Base-by-base conservation (phyloP, 1,140 invertebrate genomes). In the Lanistes nyassanus region DNA sequence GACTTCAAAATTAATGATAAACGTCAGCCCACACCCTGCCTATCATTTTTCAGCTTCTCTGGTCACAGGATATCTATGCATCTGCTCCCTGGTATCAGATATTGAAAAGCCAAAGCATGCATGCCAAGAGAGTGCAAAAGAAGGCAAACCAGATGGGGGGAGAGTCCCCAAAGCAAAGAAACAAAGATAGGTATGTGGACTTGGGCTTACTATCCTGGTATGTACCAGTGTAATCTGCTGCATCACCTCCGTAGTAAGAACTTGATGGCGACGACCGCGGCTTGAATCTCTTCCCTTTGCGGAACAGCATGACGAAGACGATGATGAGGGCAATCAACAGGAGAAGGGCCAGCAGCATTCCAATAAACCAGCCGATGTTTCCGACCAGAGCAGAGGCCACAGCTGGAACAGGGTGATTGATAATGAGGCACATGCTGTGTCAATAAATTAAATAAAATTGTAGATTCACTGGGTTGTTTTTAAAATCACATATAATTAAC, bases 351-450 rank as follows among this genome's bases (percentile, higher is more conserved):
- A 99, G 87, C 93, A 99, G 94, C 93, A 99, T 96, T 72, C 93
- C 95, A 86, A 98, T 96, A 87, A 98, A 97, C 97, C 97, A 98
- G 36, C 95, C 95, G 77, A 96, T 94, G 72, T 95, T 95, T 0
- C 95, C 95, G 72, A 96, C 93, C 87, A 92, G 55, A 34, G 81
- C 81, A 53, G 76, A 79, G 0, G 83, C 85, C 47, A 82, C 69
- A 36, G 82, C 84, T 84, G 79, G 23, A 82, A 78, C 13, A n/a
- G 42, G 37, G 72, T 1, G 3, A 60, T 60, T 0, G 26, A 58
- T 58, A 58, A 16, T 47, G 9, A 47, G 5, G 42, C 19, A 47
- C 42, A 47, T 16, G 5, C 19, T 42, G 31, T 65, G 47, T 29
- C 19, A 29, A 29, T 39, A 26, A 66, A 36, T 37, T 6, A 36